Evolutionary conservation across 2,888 invertebrate genomes (phyloP), one percentile per base, ranked within the genome.

Genomic region (Melinaea marsaeus): DNA sequence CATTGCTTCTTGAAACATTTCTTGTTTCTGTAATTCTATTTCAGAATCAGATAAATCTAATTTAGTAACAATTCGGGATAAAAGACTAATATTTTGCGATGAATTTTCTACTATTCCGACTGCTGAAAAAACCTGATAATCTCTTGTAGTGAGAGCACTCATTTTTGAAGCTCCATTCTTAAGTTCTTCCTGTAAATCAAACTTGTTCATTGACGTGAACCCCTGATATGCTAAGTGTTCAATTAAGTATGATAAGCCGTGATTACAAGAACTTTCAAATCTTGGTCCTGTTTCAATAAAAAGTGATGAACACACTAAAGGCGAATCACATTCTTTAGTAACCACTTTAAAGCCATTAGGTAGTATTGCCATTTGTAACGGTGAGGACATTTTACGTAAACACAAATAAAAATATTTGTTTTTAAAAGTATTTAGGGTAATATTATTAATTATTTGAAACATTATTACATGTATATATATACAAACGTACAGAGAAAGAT

Each of bases 191-290:
- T 83, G 79, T 2, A 86, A 59, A 2, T 64, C 57, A 3, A n/a
- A 3, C 59, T 71, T 74, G 0, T 32, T 55, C 70, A 79, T 69
- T 0, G 69, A 62, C 32, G 57, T 67, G 59, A 78, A 79, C 5
- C 86, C 86, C 70, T 82, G 85, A 67, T 74, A 85, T 0, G 81
- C 84, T 72, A 89, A 71, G 61, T 85, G 88, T 67, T 87, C 88
- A 32, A 90, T 76, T 61, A 89, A 81, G 69, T 88, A 82, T 0
- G 83, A 75, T 13, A 88, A 76, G 2, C 90, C 90, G 66, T 88
- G 83, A 61, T 79, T 77, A 65, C 68, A 69, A 1, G 67, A 45
- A 0, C 72, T 77, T 69, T 90, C 90, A 66, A 75, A 86, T 9
- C 86, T 75, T 0, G 90, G 66, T 1, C 90, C 90, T 0, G 78